Base-by-base conservation (phyloP, 1,140 invertebrate genomes). In the Ceratosolen solmsi region DNA sequence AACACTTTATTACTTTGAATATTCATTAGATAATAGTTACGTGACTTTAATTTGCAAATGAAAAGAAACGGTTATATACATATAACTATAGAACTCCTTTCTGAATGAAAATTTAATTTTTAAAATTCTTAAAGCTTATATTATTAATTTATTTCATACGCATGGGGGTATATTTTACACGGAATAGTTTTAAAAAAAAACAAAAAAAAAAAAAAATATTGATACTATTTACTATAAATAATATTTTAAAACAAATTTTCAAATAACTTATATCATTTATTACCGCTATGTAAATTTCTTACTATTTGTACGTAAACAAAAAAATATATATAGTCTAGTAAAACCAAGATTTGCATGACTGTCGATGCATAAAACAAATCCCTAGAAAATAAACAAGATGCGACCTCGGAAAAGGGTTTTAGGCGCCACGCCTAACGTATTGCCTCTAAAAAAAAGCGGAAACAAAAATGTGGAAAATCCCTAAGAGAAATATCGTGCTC, bases 341-440 rank as follows among this genome's bases (percentile, higher is more conserved):
- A 82, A 78, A 54, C 38, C 56, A 73, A 82, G 80, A 78, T 82
- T 82, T 82, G 68, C 80, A 78, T 82, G 65, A 68, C 75, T 56
- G 56, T 30, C 74, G 68, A 82, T 77, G 80, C 75, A 78, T 78
- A 78, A 77, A 70, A 76, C 54, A 82, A 82, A 82, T 82, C 80
- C 80, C 68, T 17, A 36, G 80, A 73, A 78, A 82, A 82, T 72
- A 82, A 82, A 82, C 73, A 71, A 82, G 80, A 11, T 15, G 8
- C 60, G 74, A 82, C 70, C 73, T 36, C 36, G 25, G 33, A 77
- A 71, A 76, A 56, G 54, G 80, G n/a, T 82, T 77, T 82, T 70
- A 76, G 80, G 36, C 36, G 36, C 5, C 15, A 27, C 54, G 36
- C 22, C 51, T 49, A 72, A 73, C 54, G 58, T 73, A 73, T 73